Evolutionary conservation across 2,113 vertebrate species (phyloP).

Genomic region (Salvelinus fontinalis): DNA sequence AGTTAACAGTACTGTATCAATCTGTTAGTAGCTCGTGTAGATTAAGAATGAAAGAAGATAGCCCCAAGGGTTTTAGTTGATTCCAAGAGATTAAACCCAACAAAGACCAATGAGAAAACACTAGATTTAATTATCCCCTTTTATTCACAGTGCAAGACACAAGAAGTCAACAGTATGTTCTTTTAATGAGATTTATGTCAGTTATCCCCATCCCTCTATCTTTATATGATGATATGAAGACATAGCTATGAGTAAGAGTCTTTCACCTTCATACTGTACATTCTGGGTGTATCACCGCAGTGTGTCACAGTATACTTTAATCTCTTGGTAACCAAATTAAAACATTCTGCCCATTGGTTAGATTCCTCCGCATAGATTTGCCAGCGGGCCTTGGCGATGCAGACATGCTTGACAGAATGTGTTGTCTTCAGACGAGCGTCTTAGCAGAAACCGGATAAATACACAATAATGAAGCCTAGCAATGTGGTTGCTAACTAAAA

Average conservation of each 20-base stretch:
- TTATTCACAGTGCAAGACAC: not conserved
- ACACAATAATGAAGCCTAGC: not conserved
- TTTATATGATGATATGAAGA: not conserved
- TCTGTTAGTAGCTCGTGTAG: constrained; percentile 25
- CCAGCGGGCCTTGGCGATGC: not conserved
- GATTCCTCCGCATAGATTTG: not conserved
- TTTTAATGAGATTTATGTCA: not conserved
- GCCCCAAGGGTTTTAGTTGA: constrained; percentile 34
- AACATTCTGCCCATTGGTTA: constrained; percentile 9
- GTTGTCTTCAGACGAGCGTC: not conserved
- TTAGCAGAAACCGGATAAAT: not conserved
- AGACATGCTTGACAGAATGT: not conserved
- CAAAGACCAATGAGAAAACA: not conserved
- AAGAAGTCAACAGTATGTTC: not conserved
- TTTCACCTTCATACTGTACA: not conserved
- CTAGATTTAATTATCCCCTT: not conserved
- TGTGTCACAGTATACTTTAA: not conserved
- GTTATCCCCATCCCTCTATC: not conserved
- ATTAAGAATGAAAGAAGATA: constrained; percentile 32
- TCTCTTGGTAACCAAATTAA: constrained; percentile 5
- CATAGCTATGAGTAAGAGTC: not conserved
- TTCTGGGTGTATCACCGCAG: not conserved
- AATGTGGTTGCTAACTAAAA: constrained; percentile 3
- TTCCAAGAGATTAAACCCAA: constrained; percentile 46
- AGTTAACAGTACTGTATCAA: not conserved